These are phyloP conservation scores for Lepisosteus oculatus DNA, from an alignment of 2,113 vertebrate genomes.

Conservation along the genomic window DNA sequence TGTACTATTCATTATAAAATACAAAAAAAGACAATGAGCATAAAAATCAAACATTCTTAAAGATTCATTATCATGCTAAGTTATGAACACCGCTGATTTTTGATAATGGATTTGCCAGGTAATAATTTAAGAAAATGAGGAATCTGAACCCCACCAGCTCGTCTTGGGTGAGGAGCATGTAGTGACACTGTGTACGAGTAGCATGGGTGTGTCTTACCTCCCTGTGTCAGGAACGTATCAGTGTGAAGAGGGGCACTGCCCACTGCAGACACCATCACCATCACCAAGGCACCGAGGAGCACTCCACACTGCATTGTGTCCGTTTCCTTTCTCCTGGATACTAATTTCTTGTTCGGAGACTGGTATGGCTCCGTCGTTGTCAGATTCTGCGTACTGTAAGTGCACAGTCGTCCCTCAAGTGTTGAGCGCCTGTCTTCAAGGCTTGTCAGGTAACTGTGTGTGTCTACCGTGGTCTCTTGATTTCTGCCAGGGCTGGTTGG, in stretches of 20 bases:
- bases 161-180: too few relatives aligned
- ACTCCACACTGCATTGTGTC: constrained; percentile 12
- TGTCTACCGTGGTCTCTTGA: constrained; percentile 31
- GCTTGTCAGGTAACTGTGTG: neutral
- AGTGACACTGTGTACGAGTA: too few relatives aligned
- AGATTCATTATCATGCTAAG: too few relatives aligned
- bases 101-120: too few relatives aligned
- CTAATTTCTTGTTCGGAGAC: constrained; percentile 17
- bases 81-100: too few relatives aligned
- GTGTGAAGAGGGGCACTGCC: constrained; percentile 21
- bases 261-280: constrained; percentile 17
- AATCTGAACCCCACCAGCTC: too few relatives aligned
- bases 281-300: constrained; percentile 19
- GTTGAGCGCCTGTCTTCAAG: constrained; percentile 9
- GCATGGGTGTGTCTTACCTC: constrained; percentile 24
- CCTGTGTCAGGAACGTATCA: neutral
- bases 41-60: too few relatives aligned
- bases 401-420: constrained; percentile 1
- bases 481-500: neutral
- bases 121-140: too few relatives aligned
- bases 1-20: too few relatives aligned
- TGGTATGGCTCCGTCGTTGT: constrained; percentile 58
- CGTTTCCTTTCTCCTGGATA: neutral
- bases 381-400: too few relatives aligned
- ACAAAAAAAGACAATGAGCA: too few relatives aligned